Conservation (phyloP, 2,888 invertebrate genomes). For the Venusia cambrica region DNA sequence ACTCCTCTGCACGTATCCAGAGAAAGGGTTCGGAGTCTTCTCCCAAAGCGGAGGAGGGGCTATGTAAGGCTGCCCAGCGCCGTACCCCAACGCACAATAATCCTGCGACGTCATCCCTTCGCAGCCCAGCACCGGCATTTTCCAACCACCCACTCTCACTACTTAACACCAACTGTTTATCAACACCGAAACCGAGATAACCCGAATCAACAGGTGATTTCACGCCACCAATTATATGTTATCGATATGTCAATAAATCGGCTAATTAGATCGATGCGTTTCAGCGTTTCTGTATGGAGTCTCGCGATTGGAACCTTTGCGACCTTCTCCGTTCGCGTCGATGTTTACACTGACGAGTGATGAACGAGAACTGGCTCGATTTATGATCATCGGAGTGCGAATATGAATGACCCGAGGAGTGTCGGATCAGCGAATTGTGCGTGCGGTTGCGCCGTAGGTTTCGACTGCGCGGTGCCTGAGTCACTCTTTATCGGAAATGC, state of each 20-base stretch:
- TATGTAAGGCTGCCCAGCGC: slow-evolving; percentile 50
- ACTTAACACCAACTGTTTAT: slow-evolving; percentile 46
- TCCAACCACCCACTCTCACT: slow-evolving; percentile 45
- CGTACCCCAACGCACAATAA: slow-evolving; percentile 56
- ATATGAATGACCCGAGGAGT: slow-evolving; percentile 50
- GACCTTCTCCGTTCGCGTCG: slow-evolving; percentile 52
- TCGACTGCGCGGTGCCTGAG: slow-evolving; percentile 46
- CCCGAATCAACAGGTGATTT: slow-evolving; percentile 54
- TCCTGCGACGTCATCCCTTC: slow-evolving; percentile 65
- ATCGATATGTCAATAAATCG: slow-evolving; percentile 34
- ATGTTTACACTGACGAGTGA: slow-evolving; percentile 53
- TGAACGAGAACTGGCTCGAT: slow-evolving; percentile 51
- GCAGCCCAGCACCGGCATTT: slow-evolving; percentile 70
- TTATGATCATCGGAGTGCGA: slow-evolving; percentile 34
- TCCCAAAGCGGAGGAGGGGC: slow-evolving; percentile 57
- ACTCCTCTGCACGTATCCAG: slow-evolving; percentile 44
- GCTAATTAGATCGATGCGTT: slow-evolving; percentile 25
- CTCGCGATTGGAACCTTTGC: too few relatives aligned
- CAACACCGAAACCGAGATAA: slow-evolving; percentile 38
- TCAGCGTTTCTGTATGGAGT: slow-evolving; percentile 43
- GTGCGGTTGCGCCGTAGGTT: slow-evolving; percentile 27
- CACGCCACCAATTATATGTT: slow-evolving; percentile 42
- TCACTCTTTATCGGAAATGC: slow-evolving; percentile 72
- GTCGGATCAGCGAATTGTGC: slow-evolving; percentile 51
- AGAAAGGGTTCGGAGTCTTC: slow-evolving; percentile 49